Base-by-base conservation (phyloP, 1,140 invertebrate genomes). In the Gryllus bimaculatus region DNA sequence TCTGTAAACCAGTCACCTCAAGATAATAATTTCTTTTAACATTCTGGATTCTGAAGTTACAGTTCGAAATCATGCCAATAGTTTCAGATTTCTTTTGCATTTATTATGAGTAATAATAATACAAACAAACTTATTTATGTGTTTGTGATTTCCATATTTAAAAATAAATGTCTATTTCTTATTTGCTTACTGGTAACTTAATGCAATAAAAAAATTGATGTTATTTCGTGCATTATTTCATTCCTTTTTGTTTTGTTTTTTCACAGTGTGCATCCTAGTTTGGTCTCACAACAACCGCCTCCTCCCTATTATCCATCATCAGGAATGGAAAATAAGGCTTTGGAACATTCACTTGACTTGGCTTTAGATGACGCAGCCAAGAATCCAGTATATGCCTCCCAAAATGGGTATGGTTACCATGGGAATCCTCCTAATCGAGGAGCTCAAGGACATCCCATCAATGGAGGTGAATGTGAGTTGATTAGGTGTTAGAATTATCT, bases 281-380 rank as follows among this genome's bases (percentile, higher is more conserved):
- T 94, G 84, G 92, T 95, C 7, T 93, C 92, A 81, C 92, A 94
- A 85, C 92, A 92, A 10, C 93, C 93, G 73, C 89, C 90, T 54
- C 94, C 94, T 5, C 95, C 95, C 13, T 96, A 96, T 82, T 94
- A 94, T 82, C 91, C 92, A 18, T 90, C 92, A 39, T 90, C 91
- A n/a, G 93, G 93, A 8, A 91, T 96, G 86, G 95, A 96, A 86
- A 96, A 96, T 85, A 96, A 96, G 86, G 95, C 94, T 48, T 86
- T 96, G 12, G 94, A 97, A 85, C 92, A 94, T 84, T 94, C 93
- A 18, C 89, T 95, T 88, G 94, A 96, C 83, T 87, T 95, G 79
- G 93, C 92, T 0, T 82, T 94, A 39, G 91, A 93, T 49, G 90
- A 95, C 86, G 93, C 94, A 78, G 92, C 94, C 82, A 93, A 94